phyloP scores from a whole-genome alignment of 2,113 vertebrate genomes.

The Panthera leo region DNA sequence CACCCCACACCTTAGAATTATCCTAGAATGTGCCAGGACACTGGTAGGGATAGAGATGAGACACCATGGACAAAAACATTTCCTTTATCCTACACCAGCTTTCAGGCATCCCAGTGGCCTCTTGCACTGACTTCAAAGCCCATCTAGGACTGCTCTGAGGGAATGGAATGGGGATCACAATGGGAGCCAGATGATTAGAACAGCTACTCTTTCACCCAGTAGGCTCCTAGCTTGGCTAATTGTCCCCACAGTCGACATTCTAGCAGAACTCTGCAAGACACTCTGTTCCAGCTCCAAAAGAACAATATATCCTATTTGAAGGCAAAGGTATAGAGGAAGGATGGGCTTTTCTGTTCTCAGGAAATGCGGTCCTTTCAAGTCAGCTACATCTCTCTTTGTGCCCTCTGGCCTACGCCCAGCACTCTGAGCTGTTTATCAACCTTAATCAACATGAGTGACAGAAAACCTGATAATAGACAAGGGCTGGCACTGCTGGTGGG shows the following conservation, averaged over 20 bases:
- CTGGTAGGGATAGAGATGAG: neutral
- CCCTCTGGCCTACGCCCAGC: conserved; percentile 76
- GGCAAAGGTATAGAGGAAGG: neutral
- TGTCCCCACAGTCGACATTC: neutral
- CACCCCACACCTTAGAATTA: neutral
- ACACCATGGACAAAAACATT: neutral
- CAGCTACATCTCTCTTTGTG: conserved; percentile 75
- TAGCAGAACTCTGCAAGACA: neutral
- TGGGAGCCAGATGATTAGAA: neutral
- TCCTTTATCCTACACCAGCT: neutral
- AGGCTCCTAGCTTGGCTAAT: neutral
- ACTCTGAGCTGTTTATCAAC: conserved; percentile 83
- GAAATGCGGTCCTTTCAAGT: conserved; percentile 74
- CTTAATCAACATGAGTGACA: conserved; percentile 86
- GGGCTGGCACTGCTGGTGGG: conserved; percentile 78
- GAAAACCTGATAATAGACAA: conserved; percentile 83
- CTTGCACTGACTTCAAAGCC: neutral
- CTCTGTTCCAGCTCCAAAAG: neutral
- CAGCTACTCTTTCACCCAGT: too few relatives aligned
- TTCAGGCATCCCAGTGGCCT: neutral
- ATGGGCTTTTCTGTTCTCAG: conserved; percentile 48
- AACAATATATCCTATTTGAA: conserved; percentile 10
- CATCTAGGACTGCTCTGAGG: too few relatives aligned
- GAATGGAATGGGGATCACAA: accelerated
- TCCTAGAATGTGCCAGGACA: neutral